Conservation (phyloP, 2,888 invertebrate genomes). For the Amphipyra berbera region DNA sequence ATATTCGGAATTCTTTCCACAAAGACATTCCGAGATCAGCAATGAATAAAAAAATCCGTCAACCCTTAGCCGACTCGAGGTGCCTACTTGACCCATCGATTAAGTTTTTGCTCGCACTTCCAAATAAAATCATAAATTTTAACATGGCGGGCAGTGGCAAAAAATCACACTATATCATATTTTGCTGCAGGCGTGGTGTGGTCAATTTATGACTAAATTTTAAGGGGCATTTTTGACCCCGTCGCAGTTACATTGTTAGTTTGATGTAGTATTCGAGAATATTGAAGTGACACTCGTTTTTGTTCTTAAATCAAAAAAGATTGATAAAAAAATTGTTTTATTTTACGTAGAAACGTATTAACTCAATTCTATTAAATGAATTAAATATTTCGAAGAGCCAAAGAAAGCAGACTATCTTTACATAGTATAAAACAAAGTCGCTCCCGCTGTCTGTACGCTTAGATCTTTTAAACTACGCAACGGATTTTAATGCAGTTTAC, state of each 20-base stretch:
- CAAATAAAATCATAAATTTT: constrained; percentile 86
- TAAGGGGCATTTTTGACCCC: constrained; percentile 53
- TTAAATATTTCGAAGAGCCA: too few relatives aligned
- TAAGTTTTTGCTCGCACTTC: constrained; percentile 82
- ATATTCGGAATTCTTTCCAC: constrained; percentile 8
- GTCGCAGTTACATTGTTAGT: constrained; percentile 47
- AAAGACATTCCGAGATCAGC: constrained; percentile 59
- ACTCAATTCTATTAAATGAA: too few relatives aligned
- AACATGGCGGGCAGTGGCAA: constrained; percentile 76
- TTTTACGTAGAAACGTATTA: too few relatives aligned
- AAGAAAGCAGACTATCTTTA: too few relatives aligned
- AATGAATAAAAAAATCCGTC: constrained; percentile 58
- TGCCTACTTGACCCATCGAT: constrained; percentile 75
- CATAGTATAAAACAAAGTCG: too few relatives aligned
- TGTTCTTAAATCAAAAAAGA: background rate
- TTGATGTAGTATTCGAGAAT: constrained; percentile 21
- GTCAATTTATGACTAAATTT: constrained; percentile 85
- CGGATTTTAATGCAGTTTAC: too few relatives aligned
- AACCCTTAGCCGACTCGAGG: constrained; percentile 63
- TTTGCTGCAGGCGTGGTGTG: constrained; percentile 71
- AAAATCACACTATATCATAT: constrained; percentile 80
- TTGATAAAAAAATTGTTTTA: too few relatives aligned
- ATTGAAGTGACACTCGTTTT: constrained; percentile 1
- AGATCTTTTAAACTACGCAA: too few relatives aligned
- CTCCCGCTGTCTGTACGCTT: too few relatives aligned